Evolutionary conservation across 2,888 invertebrate genomes (phyloP), one percentile per base, ranked within the genome.

Genomic region (Julus scanicus): DNA sequence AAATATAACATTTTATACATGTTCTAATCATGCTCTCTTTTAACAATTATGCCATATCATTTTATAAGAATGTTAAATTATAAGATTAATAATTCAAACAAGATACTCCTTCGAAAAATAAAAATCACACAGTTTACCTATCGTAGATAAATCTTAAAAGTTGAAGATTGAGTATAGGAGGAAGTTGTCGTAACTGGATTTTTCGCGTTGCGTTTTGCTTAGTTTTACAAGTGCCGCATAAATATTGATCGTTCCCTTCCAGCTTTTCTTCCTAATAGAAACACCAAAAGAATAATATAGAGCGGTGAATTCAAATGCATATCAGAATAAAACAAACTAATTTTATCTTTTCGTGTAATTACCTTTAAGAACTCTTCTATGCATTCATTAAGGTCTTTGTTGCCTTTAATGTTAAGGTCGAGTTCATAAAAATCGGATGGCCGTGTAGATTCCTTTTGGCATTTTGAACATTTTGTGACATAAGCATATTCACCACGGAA

Each of bases 101-200:
- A 1, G 84, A 37, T n/a, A n/a, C n/a, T n/a, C n/a, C n/a, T n/a
- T n/a, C n/a, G n/a, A n/a, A n/a, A n/a, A n/a, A n/a, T n/a, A n/a
- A n/a, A n/a, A n/a, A n/a, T n/a, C n/a, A n/a, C n/a, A n/a, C n/a
- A n/a, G n/a, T n/a, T 40, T 44, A 94, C 94, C 94, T 93, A 91
- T 94, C 94, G 91, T 94, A 95, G 1, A 94, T 94, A 91, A 94
- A 95, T 89, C 95, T 92, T 89, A 94, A 92, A 8, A 95, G 92
- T 90, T 95, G 94, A 88, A 95, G 92, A 91, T 94, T 94, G 11
- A 95, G 91, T 2, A 94, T 93, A 13, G 94, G 94, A 6, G 95
- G 95, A 44, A 95, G 92, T 2, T 92, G 91, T 84, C 93, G 92
- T 86, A 95, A 91, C 87, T 93, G 92, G 89, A 94, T 94, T 89